These are phyloP conservation scores for Lepisosteus osseus DNA, from an alignment of 2,113 vertebrate species.

Conservation along the genomic window DNA sequence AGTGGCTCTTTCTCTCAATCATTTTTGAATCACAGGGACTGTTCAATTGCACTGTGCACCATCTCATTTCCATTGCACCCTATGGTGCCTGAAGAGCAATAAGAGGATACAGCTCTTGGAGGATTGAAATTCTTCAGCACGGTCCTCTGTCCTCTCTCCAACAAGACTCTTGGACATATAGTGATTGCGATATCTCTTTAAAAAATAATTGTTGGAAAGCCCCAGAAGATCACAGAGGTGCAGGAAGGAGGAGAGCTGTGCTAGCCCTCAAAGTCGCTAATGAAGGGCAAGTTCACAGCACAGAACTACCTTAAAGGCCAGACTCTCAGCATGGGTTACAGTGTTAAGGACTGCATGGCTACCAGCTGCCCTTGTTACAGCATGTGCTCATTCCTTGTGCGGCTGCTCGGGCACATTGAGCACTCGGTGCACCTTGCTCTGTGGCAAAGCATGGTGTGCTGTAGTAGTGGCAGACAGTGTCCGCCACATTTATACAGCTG, in stretches of 20 bases:
- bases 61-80: constrained; percentile 2
- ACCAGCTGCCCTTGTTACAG: constrained; percentile 17
- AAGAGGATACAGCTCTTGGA: not conserved
- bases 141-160: constrained; percentile 21
- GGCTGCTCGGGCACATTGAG: no score
- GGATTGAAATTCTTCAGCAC: constrained; percentile 24
- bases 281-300: constrained; percentile 39
- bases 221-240: constrained; percentile 38
- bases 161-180: constrained; percentile 13
- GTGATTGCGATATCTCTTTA: constrained; percentile 20
- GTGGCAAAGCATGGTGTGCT: no score
- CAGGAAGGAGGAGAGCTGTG: constrained; percentile 1
- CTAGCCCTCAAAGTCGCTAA: constrained; percentile 35
- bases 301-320: constrained; percentile 37
- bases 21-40: not conserved
- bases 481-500: no score
- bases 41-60: not conserved
- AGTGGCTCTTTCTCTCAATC: not conserved
- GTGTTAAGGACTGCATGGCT: constrained; percentile 22
- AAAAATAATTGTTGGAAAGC: constrained; percentile 31
- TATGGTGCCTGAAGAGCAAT: constrained; percentile 14
- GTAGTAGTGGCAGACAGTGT: no score
- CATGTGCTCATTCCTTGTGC: not conserved
- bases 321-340: constrained; percentile 30
- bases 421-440: no score